Evolutionary conservation across 1,140 invertebrate genomes (phyloP), one percentile per base, ranked within the genome.

Genomic region (Euwallacea similis): DNA sequence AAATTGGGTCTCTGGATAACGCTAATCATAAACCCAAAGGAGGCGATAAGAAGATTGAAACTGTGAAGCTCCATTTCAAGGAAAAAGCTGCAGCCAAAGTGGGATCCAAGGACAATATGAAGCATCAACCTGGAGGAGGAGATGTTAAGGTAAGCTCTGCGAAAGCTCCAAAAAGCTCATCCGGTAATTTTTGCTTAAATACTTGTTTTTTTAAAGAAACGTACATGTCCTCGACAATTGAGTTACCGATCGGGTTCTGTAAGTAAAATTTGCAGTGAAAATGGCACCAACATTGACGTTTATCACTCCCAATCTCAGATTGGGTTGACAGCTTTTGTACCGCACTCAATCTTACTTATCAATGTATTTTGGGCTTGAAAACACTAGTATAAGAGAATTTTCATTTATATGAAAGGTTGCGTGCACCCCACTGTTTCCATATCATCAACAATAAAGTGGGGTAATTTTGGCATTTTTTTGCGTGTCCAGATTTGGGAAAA

Each of bases 1-100:
- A 97, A 86, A 88, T 98, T 68, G 95, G 95, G 41, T 97, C 95
- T 0, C 82, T 98, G 74, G 93, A 96, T n/a, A 98, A 98, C 80
- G 87, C 93, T n/a, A 87, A 89, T 6, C 91, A 98, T 82, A 95
- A 92, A 79, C 93, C 96, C 1, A 94, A 94, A 44, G 96, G 95
- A 42, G 95, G 95, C 41, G 92, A 94, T 75, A 94, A 95, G 81
- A 97, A 96, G 84, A 95, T 97, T 55, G 92, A 95, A 82, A 89
- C 89, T 0, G 87, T 95, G 6, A 96, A 96, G 81, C 83, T 96
- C 69, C 92, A 95, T 76, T 97, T 97, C 83, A 95, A 95, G 78
- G 91, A 94, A 55, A 94, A 93, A 81, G 94, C 93, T 8, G 93
- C 94, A 80, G 87, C 93, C n/a, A 95, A 94, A 86, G 89, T 97